These are phyloP conservation scores for Drosophila nr. medialis DNA, from an alignment of 2,888 invertebrate species.

Conservation along the genomic window DNA sequence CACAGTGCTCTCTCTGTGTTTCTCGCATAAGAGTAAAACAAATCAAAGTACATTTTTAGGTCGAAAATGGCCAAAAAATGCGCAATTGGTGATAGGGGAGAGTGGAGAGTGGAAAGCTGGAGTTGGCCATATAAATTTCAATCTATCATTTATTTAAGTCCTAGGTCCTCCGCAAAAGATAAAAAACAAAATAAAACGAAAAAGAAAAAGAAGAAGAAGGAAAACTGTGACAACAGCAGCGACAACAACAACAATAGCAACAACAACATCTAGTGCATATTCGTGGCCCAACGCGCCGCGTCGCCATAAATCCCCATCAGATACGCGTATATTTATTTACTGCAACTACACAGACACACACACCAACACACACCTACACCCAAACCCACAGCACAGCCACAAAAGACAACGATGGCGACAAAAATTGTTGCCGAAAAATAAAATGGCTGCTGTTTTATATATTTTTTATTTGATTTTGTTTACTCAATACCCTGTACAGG, in stretches of 20 bases:
- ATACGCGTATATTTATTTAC: constrained; percentile 80
- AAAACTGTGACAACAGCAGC: constrained; percentile 26
- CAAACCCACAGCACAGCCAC: constrained; percentile 22
- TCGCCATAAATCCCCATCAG: constrained; percentile 80
- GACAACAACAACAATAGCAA: constrained; percentile 15
- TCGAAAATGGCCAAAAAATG: constrained; percentile 67
- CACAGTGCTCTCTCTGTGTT: background rate
- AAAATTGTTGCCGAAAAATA: constrained; percentile 77
- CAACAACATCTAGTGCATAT: constrained; percentile 55
- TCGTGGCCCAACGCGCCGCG: constrained; percentile 58
- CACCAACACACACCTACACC: constrained; percentile 19
- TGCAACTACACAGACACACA: constrained; percentile 61
- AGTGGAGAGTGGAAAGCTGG: constrained; percentile 3
- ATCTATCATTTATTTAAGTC: constrained; percentile 80
- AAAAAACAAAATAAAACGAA: constrained; percentile 18
- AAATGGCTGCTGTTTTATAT: constrained; percentile 69
- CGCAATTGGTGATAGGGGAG: constrained; percentile 37
- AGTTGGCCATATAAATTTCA: constrained; percentile 76
- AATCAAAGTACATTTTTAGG: constrained; percentile 59
- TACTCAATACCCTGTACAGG: constrained; percentile 43
- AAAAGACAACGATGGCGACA: constrained; percentile 69
- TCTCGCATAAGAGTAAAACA: constrained; percentile 36
- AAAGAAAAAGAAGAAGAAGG: background rate
- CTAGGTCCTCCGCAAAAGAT: constrained; percentile 62
- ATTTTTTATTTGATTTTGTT: constrained; percentile 64